Evolutionary conservation across 2,113 vertebrate genomes (phyloP), one percentile per base, ranked within the genome.

Genomic region (Salvelinus fontinalis): DNA sequence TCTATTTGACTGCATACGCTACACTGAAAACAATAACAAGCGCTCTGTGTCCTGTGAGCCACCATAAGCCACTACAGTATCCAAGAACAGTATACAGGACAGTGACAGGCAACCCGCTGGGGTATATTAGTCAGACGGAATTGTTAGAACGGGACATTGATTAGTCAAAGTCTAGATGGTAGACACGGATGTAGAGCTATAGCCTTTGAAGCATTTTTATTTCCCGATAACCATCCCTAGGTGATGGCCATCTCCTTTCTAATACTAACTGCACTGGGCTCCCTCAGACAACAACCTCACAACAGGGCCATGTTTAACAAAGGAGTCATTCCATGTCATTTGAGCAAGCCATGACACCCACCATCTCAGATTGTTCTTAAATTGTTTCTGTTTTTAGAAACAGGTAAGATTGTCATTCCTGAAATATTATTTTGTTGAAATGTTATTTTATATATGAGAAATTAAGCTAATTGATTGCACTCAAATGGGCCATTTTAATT

Each of bases 211-310:
- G 67, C 12, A 0, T 27, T 24, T 71, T 71, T 70, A 51, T 62
- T 44, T 9, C 1, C 5, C 65, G 13, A 29, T 26, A 11, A 16
- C 24, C 66, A 59, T 67, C 27, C 26, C 27, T 67, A 16, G 44
- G 26, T 65, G 26, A 77, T 74, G 68, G 73, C 29, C 71, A 22
- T 29, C 9, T 60, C 71, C 14, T 72, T 81, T 87, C 71, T 83
- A 8, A 81, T 85, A 72, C 70, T 73, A 79, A 83, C 51, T 8
- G 3, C 48, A 62, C 8, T 14, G 2, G 44, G 71, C 39, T 76
- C 72, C 71, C 48, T 34, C 75, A 65, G 39, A 59, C 34, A n/a
- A 51, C 39, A 75, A 16, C 3, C 49, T 12, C 12, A 16, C 44
- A 62, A 48, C 49, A 27, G 81, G 22, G 24, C 22, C 24, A 0